phyloP scores from a whole-genome alignment of 2,113 vertebrate species.

The Cervus canadensis region DNA sequence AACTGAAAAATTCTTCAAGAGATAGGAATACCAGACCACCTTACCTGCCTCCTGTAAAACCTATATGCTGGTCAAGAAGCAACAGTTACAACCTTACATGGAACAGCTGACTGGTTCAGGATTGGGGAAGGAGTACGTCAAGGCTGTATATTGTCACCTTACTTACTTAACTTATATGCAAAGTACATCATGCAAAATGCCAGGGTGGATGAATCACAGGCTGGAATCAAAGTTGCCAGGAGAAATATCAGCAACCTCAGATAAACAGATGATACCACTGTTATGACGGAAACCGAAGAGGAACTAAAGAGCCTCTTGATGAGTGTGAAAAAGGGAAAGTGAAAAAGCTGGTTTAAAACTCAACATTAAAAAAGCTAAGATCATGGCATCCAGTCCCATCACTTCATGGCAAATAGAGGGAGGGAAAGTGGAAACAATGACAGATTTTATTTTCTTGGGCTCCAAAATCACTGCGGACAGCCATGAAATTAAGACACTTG shows the following conservation, averaged over 20 bases:
- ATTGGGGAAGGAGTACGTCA: background rate
- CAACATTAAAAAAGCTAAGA: background rate
- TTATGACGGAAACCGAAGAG: background rate
- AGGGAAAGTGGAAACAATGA: background rate
- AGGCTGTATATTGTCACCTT: background rate
- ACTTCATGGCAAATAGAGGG: background rate
- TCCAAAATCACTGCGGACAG: background rate
- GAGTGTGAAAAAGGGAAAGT: background rate
- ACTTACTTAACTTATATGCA: background rate
- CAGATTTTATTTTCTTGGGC: background rate
- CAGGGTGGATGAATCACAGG: background rate
- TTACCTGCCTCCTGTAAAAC: background rate
- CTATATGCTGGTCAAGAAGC: background rate
- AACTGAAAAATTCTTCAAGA: background rate
- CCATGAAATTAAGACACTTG: background rate
- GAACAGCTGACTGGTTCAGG: background rate
- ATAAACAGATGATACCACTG: background rate
- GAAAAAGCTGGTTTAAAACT: background rate
- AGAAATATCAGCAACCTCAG: background rate
- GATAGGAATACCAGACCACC: background rate
- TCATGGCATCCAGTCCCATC: background rate
- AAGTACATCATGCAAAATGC: background rate
- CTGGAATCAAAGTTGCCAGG: background rate
- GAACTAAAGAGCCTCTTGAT: background rate
- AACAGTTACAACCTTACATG: background rate